Evolutionary conservation across 2,797 vertebrate genomes (phyloP).

Genomic region (Gallinago solitaria): DNA sequence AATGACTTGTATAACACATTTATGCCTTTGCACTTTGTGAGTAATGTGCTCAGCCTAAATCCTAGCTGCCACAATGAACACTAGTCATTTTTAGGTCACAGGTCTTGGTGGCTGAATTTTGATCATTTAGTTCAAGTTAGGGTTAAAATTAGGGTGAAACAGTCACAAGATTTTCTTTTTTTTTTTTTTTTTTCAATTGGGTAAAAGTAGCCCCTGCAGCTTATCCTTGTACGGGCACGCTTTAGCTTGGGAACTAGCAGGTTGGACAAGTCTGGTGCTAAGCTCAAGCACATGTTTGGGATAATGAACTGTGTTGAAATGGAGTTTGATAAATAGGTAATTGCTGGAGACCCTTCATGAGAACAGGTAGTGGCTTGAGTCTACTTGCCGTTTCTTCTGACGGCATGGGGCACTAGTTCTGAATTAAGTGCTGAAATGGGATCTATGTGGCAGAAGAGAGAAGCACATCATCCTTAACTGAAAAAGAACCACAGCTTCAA

Average conservation of each 20-base stretch:
- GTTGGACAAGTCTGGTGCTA: not conserved
- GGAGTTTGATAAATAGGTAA: not conserved
- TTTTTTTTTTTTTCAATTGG: not conserved
- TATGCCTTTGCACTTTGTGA: not conserved
- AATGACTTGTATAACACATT: not conserved
- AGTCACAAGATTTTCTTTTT: not conserved
- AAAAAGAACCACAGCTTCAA: not conserved
- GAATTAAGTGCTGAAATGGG: not conserved
- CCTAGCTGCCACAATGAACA: not conserved
- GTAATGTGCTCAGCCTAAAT: not conserved
- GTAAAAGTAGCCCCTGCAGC: not conserved
- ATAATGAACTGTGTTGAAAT: not conserved
- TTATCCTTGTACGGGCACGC: not conserved
- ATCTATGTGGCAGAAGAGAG: not conserved
- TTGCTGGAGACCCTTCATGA: not conserved
- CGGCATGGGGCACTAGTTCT: not conserved
- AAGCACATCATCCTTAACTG: not conserved
- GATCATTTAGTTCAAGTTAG: not conserved
- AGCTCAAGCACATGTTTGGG: not conserved
- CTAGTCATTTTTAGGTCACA: not conserved
- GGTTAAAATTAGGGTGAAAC: not conserved
- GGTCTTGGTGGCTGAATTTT: not conserved
- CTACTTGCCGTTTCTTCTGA: not conserved
- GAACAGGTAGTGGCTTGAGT: not conserved
- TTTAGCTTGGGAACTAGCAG: not conserved